phyloP scores from a whole-genome alignment of 2,113 vertebrate genomes.

The Scomber japonicus region DNA sequence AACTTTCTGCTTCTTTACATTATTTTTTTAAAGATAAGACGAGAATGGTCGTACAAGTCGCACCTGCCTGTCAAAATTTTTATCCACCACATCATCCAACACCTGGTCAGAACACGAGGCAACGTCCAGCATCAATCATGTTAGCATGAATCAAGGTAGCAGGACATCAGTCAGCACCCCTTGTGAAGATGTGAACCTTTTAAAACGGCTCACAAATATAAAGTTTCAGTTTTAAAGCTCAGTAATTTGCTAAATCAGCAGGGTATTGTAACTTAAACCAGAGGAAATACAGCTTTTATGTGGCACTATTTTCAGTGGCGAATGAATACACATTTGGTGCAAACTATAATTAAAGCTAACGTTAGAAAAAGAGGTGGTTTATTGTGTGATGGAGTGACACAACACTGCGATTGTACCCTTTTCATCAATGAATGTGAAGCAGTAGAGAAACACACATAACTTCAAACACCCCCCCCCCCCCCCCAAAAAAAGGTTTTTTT shows the following conservation, averaged over 20 bases:
- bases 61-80: neutral
- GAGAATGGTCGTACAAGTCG: neutral
- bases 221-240: neutral
- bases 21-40: neutral
- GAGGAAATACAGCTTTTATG: too few species aligned
- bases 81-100: neutral
- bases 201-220: too few species aligned
- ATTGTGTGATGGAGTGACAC: too few species aligned
- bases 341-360: too few species aligned
- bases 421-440: neutral
- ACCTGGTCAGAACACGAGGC: conserved; percentile 1
- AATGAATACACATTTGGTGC: too few species aligned
- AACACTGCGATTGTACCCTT: too few species aligned
- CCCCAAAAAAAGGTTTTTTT: neutral
- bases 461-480: too few species aligned
- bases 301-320: too few species aligned
- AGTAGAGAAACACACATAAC: neutral
- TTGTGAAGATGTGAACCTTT: neutral
- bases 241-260: neutral
- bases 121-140: neutral
- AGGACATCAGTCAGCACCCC: neutral
- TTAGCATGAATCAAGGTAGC: neutral
- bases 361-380: too few species aligned
- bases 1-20: neutral
- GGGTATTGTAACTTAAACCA: too few species aligned